These are phyloP conservation scores for Steromphala cineraria DNA, from an alignment of 2,888 invertebrate species.

Conservation along the genomic window DNA sequence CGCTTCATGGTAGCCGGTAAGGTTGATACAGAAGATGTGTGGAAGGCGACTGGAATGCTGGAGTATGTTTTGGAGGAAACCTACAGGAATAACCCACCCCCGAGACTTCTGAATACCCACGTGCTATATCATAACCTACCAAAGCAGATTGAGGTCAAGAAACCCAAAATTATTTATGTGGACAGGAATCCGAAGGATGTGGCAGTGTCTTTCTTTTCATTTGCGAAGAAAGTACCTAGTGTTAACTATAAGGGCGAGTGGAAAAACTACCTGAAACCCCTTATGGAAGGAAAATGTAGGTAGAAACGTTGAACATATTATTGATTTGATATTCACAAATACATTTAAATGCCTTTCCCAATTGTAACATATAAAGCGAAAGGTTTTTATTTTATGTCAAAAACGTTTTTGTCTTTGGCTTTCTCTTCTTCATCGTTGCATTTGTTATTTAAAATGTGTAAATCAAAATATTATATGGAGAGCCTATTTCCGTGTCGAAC, in stretches of 20 bases:
- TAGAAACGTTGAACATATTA: no score
- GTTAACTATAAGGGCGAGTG: neutral
- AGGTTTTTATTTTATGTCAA: no score
- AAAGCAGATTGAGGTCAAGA: neutral
- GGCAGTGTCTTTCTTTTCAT: neutral
- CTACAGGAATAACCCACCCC: neutral
- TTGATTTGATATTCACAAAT: no score
- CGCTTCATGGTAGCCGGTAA: neutral
- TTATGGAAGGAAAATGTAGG: neutral
- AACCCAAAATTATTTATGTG: neutral
- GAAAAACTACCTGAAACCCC: neutral
- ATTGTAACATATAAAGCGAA: no score
- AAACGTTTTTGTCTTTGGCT: no score
- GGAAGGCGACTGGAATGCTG: neutral
- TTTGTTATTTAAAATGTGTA: no score
- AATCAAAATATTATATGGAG: no score
- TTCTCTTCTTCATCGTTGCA: no score
- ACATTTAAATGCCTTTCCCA: no score
- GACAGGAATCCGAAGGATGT: neutral
- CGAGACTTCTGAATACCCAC: neutral
- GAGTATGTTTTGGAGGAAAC: neutral
- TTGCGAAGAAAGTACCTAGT: neutral
- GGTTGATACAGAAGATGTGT: neutral
- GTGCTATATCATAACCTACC: neutral
- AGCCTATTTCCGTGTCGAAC: no score